A percentile compares a stretch with the other conserved stretches of the same genome.
These are phyloP conservation scores for Metopia argyrocephala DNA, from an alignment of 2,888 invertebrate genomes.

Conservation along the genomic window DNA sequence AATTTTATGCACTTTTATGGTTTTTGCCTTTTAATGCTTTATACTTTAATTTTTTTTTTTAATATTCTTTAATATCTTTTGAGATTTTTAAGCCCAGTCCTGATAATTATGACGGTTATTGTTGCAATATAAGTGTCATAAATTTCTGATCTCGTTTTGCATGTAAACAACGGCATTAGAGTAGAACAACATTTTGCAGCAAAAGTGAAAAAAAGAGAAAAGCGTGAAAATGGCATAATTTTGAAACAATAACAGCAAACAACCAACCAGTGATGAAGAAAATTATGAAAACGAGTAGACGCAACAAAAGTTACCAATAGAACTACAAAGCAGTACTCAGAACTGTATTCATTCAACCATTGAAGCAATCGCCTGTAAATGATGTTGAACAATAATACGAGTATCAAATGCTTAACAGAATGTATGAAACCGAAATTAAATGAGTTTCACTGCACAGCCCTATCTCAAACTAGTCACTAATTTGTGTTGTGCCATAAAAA, in stretches of 20 bases:
- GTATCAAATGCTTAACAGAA: constrained; percentile 22
- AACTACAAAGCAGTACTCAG: too few relatives aligned
- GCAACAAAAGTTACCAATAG: too few relatives aligned
- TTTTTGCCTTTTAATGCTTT: too few relatives aligned
- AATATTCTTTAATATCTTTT: too few relatives aligned
- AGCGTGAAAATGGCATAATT: not conserved
- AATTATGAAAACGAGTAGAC: not conserved
- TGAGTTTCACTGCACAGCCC: not conserved
- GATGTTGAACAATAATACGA: constrained; percentile 12
- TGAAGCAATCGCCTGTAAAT: too few relatives aligned
- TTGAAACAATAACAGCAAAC: not conserved
- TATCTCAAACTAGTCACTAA: not conserved
- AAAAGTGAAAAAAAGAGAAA: not conserved
- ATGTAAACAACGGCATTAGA: constrained; percentile 7
- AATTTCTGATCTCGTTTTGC: constrained; percentile 6
- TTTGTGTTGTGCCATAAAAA: not conserved
- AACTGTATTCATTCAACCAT: too few relatives aligned
- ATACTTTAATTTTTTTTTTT: too few relatives aligned
- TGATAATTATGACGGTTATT: too few relatives aligned
- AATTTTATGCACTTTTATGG: too few relatives aligned
- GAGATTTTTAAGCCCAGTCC: too few relatives aligned
- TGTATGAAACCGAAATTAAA: constrained; percentile 10
- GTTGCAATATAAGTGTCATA: constrained; percentile 1
- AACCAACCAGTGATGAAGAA: not conserved
- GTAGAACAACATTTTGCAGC: not conserved